Percentiles rank a stretch among this genome's conserved stretches.
phyloP scores from a whole-genome alignment of 2,888 invertebrate species.

The Podotricha telesiphe region DNA sequence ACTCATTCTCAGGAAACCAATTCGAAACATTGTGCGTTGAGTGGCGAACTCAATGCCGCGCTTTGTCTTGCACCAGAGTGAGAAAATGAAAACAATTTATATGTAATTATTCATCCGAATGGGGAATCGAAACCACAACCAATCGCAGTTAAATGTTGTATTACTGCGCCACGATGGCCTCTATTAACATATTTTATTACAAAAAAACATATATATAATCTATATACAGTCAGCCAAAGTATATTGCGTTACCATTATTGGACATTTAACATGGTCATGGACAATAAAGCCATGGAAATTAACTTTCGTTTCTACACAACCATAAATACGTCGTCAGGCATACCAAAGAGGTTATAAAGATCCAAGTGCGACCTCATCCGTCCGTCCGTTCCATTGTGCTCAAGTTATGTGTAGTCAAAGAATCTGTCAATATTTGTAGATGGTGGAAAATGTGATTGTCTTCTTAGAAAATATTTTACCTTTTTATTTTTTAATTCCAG shows the following conservation, averaged over 20 bases:
- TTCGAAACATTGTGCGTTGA: too few species aligned
- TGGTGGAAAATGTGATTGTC: constrained; percentile 6
- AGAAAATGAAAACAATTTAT: too few species aligned
- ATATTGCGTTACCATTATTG: neutral
- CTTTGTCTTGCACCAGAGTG: too few species aligned
- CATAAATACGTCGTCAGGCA: constrained; percentile 38
- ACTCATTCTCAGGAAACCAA: too few species aligned
- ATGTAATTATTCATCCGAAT: too few species aligned
- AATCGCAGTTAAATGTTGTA: too few species aligned
- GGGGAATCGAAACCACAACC: too few species aligned
- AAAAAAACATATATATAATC: neutral
- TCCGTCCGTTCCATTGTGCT: constrained; percentile 41
- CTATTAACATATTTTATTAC: too few species aligned
- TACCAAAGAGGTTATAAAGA: constrained; percentile 43
- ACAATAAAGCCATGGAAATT: constrained; percentile 33
- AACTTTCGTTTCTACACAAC: constrained; percentile 38
- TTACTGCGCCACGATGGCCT: too few species aligned
- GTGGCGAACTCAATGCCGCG: too few species aligned
- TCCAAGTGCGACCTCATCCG: constrained; percentile 44
- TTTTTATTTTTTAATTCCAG: too few species aligned
- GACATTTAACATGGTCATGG: neutral
- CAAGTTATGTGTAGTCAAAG: constrained; percentile 39
- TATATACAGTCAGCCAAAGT: neutral
- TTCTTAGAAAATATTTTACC: neutral
- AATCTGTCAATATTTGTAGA: constrained; percentile 23